phyloP scores from a whole-genome alignment of 1,140 invertebrate species.

The Nylanderia fulva region DNA sequence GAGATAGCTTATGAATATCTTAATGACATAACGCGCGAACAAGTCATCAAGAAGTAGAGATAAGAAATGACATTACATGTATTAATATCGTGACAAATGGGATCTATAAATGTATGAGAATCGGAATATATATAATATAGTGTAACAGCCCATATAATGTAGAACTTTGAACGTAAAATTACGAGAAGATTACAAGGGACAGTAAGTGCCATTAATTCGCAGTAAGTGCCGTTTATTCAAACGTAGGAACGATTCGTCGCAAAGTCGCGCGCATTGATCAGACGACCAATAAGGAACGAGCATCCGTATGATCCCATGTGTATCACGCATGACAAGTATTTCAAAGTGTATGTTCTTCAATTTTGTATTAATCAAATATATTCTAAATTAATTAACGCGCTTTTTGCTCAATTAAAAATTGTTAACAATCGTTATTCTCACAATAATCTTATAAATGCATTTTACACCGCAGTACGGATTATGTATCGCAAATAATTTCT shows the following conservation, averaged over 20 bases:
- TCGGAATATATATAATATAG: slow-evolving; percentile 12
- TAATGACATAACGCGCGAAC: not conserved
- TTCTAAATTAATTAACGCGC: not conserved
- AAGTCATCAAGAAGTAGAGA: not conserved
- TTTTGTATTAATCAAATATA: not conserved
- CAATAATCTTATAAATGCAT: not conserved
- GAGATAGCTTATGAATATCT: not conserved
- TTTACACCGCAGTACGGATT: not conserved
- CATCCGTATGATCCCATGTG: slow-evolving; percentile 42
- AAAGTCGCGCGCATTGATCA: slow-evolving; percentile 39
- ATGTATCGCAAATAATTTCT: not conserved
- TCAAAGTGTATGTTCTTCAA: slow-evolving; percentile 5
- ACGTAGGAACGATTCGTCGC: slow-evolving; percentile 51
- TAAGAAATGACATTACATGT: not conserved
- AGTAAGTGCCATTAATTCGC: slow-evolving; percentile 8
- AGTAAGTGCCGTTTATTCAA: slow-evolving; percentile 23
- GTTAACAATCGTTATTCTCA: not conserved
- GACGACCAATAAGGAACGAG: slow-evolving; percentile 61
- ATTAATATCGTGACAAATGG: not conserved
- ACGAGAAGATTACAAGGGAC: slow-evolving; percentile 36
- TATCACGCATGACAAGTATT: slow-evolving; percentile 8
- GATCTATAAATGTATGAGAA: not conserved
- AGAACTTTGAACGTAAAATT: slow-evolving; percentile 23
- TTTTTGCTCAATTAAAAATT: not conserved
- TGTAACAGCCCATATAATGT: not conserved